These are phyloP conservation scores for Psococerastis gibbosa DNA, from an alignment of 2,888 invertebrate genomes.

Conservation along the genomic window DNA sequence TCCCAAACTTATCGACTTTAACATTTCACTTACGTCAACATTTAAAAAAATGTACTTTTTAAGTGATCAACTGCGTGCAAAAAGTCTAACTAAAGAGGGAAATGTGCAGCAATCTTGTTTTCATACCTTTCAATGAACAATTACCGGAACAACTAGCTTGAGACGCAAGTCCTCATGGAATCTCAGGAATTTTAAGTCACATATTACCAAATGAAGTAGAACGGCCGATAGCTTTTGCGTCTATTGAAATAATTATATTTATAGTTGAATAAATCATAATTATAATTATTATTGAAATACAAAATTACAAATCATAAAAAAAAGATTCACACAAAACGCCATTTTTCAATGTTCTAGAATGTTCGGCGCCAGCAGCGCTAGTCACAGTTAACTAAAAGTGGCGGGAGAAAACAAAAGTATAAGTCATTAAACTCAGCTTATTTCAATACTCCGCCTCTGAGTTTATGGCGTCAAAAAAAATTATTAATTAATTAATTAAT, in stretches of 20 bases:
- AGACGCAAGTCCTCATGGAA: constrained; percentile 15
- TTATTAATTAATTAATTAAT: too few relatives aligned
- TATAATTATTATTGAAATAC: too few relatives aligned
- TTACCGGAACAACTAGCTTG: constrained; percentile 15
- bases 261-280: too few relatives aligned
- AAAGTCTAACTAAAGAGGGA: constrained; percentile 16
- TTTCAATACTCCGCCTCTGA: too few relatives aligned
- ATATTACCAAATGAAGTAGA: constrained; percentile 13
- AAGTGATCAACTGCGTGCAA: constrained; percentile 16
- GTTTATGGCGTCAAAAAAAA: too few relatives aligned
- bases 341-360: constrained; percentile 10
- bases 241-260: too few relatives aligned
- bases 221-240: constrained; percentile 15
- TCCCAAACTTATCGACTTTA: constrained; percentile 15
- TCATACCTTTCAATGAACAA: constrained; percentile 17
- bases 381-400: too few relatives aligned
- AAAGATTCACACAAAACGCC: constrained; percentile 8
- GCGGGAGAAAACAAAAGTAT: background rate
- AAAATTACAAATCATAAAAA: constrained; percentile 1
- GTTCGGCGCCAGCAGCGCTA: too few relatives aligned
- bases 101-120: constrained; percentile 16
- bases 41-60: constrained; percentile 14
- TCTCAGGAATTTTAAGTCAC: constrained; percentile 14
- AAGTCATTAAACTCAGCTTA: background rate
- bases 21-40: constrained; percentile 15